A percentile compares a stretch with the other conserved stretches of the same genome.
Conservation (phyloP, 2,888 invertebrate genomes). For the Sphecodes monilicornis region DNA sequence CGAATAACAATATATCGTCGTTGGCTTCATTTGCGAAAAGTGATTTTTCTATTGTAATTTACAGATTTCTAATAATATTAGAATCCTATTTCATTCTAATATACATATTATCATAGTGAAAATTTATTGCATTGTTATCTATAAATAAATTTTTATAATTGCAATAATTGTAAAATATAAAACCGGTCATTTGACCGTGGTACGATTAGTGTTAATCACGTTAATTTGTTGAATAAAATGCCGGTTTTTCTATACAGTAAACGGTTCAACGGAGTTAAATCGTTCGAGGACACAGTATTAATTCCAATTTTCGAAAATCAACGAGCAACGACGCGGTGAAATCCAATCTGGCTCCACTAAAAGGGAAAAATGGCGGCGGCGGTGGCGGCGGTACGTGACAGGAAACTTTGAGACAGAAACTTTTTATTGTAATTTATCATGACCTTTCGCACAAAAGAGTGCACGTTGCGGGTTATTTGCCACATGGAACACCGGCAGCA, state of each 20-base stretch:
- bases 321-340: slow-evolving; percentile 1
- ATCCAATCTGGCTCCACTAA: background rate
- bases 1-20: no score
- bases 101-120: no score
- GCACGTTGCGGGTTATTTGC: slow-evolving; percentile 8
- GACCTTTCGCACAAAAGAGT: slow-evolving; percentile 51
- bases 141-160: no score
- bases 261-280: background rate
- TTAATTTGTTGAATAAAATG: no score
- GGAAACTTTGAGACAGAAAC: slow-evolving; percentile 40
- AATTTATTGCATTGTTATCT: no score
- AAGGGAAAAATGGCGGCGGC: background rate
- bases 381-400: slow-evolving; percentile 47
- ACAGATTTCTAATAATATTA: no score
- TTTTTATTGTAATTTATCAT: slow-evolving; percentile 59
- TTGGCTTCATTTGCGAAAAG: no score
- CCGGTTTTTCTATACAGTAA: background rate
- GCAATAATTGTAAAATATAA: no score
- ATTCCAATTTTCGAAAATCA: background rate
- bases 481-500: background rate
- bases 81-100: no score
- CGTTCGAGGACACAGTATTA: background rate
- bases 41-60: no score
- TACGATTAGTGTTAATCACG: no score
- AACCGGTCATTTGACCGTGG: no score